Conservation (phyloP, 2,888 invertebrate species). For the Xiphydria camelus region DNA sequence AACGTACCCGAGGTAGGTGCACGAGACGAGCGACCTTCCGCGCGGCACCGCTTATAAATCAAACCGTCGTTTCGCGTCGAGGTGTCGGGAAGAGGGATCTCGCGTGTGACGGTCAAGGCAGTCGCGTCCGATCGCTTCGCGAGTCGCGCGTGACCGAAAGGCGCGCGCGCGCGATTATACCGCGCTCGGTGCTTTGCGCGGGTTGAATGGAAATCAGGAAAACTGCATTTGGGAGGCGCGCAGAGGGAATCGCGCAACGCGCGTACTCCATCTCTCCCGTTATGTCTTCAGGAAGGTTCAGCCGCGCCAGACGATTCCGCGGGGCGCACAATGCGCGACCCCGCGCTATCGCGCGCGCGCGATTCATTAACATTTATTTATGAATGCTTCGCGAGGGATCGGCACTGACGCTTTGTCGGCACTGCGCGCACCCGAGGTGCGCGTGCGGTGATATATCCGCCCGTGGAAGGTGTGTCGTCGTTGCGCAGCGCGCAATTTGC, state of each 20-base stretch:
- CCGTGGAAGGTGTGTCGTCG: constrained; percentile 42
- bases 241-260: too few relatives aligned
- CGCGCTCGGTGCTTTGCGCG: too few relatives aligned
- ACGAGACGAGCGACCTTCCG: constrained; percentile 26
- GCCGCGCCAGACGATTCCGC: constrained; percentile 7
- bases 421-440: constrained; percentile 19
- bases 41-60: constrained; percentile 40
- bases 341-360: too few relatives aligned
- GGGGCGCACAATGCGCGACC: too few relatives aligned
- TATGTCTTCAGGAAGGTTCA: constrained; percentile 10
- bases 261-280: too few relatives aligned
- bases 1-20: too few relatives aligned
- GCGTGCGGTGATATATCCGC: constrained; percentile 39
- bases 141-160: too few relatives aligned
- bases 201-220: too few relatives aligned
- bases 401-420: constrained; percentile 31
- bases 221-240: too few relatives aligned
- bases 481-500: constrained; percentile 38
- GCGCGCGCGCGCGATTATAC: too few relatives aligned
- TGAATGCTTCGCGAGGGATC: constrained; percentile 49
- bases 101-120: constrained; percentile 44
- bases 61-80: constrained; percentile 42
- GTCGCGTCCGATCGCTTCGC: constrained; percentile 25
- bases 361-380: constrained; percentile 52
- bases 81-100: constrained; percentile 35